A percentile compares a stretch with the other conserved stretches of the same genome.
Conservation (phyloP, 2,888 invertebrate genomes). For the Tricholauxania praeusta region DNA sequence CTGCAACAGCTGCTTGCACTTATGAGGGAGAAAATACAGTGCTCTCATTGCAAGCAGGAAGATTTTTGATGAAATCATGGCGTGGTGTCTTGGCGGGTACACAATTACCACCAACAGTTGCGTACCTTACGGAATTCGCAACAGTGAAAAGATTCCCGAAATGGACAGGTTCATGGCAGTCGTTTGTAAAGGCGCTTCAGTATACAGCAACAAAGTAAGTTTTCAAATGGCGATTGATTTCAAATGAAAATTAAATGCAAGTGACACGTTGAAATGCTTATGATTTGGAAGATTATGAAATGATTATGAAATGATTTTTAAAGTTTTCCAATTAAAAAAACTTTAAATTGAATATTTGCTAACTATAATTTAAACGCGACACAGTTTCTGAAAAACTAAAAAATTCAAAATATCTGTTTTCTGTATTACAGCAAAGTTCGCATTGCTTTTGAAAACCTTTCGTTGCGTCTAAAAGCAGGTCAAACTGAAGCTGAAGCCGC, state of each 20-base stretch:
- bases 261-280: no score
- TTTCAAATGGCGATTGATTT: neutral
- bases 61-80: constrained; percentile 84
- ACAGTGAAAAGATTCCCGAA: constrained; percentile 47
- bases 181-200: constrained; percentile 68
- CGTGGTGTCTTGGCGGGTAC: constrained; percentile 73
- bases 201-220: constrained; percentile 69
- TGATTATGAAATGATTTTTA: no score
- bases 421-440: constrained; percentile 75
- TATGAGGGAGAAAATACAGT: constrained; percentile 98
- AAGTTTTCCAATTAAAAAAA: no score
- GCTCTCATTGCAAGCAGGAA: constrained; percentile 87
- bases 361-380: no score
- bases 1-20: constrained; percentile 86
- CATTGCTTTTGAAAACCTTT: constrained; percentile 76
- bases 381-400: neutral
- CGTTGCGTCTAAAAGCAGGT: constrained; percentile 76
- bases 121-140: constrained; percentile 70
- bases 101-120: constrained; percentile 75
- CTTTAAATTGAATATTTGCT: no score
- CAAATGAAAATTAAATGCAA: no score
- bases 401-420: neutral
- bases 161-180: constrained; percentile 59
- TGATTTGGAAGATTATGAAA: no score
- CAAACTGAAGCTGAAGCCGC: constrained; percentile 83